Evolutionary conservation across 1,140 invertebrate species (phyloP).

Genomic region (Manduca sexta): DNA sequence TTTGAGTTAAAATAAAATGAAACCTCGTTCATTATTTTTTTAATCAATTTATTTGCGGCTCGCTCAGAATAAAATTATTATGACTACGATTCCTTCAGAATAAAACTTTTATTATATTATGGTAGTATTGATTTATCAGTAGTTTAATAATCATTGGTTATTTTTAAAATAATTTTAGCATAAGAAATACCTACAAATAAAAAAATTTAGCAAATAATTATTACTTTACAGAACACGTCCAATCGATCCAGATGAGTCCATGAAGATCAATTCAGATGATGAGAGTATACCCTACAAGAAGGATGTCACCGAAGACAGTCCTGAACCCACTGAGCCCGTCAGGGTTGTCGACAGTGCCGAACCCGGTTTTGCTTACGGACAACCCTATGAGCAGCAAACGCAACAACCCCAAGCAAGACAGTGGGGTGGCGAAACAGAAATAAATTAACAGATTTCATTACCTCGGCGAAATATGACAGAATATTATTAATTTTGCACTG

Average conservation of each 20-base stretch:
- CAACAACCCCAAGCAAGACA: slow-evolving; percentile 19
- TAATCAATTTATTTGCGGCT: too few species aligned
- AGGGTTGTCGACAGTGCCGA: slow-evolving; percentile 28
- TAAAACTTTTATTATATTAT: too few species aligned
- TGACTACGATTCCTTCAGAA: too few species aligned
- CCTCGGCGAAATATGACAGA: too few species aligned
- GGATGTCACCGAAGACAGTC: slow-evolving; percentile 51
- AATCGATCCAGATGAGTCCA: slow-evolving; percentile 56
- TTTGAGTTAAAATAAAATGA: too few species aligned
- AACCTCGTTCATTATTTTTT: too few species aligned
- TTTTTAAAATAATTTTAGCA: too few species aligned
- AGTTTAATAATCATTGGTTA: too few species aligned
- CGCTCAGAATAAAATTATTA: too few species aligned
- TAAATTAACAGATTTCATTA: slow-evolving; percentile 35
- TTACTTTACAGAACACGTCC: slow-evolving; percentile 36
- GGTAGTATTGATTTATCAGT: too few species aligned
- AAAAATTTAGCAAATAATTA: not conserved
- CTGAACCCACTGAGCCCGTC: slow-evolving; percentile 44
- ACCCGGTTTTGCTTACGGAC: slow-evolving; percentile 26
- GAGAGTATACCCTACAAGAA: slow-evolving; percentile 67
- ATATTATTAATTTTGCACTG: too few species aligned
- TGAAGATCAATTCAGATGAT: slow-evolving; percentile 58
- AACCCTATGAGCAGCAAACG: slow-evolving; percentile 15
- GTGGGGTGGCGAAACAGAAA: slow-evolving; percentile 61
- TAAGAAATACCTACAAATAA: too few species aligned